Evolutionary conservation across 2,888 invertebrate genomes (phyloP).

Genomic region (Drosophila quinaria): DNA sequence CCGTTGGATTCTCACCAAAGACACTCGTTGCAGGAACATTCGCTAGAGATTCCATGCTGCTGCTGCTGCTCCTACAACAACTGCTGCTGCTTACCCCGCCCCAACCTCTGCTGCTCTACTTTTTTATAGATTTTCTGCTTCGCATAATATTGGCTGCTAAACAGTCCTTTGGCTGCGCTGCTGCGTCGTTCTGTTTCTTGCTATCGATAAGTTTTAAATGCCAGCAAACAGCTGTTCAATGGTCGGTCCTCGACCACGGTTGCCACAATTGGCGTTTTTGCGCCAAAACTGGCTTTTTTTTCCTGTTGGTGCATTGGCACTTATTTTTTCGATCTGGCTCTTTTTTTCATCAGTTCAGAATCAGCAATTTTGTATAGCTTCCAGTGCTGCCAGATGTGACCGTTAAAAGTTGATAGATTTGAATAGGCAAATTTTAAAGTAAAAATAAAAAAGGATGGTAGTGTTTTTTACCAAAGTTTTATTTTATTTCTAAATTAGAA

Average conservation of each 20-base stretch:
- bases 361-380: too few relatives aligned
- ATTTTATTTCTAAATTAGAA: too few relatives aligned
- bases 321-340: too few relatives aligned
- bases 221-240: constrained; percentile 46
- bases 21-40: constrained; percentile 40
- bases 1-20: constrained; percentile 38
- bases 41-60: constrained; percentile 60
- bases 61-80: constrained; percentile 10
- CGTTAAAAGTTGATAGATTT: too few relatives aligned
- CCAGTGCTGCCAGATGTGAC: too few relatives aligned
- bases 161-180: constrained; percentile 36
- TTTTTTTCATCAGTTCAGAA: too few relatives aligned
- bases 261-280: too few relatives aligned
- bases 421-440: too few relatives aligned
- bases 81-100: constrained; percentile 40
- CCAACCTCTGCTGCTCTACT: constrained; percentile 71
- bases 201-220: constrained; percentile 49
- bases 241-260: constrained; percentile 5
- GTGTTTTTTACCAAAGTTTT: too few relatives aligned
- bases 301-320: too few relatives aligned
- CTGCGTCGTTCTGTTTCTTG: constrained; percentile 48
- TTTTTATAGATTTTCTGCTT: constrained; percentile 68
- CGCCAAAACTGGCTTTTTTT: too few relatives aligned
- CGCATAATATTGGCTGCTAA: constrained; percentile 66
- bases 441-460: too few relatives aligned